These are phyloP conservation scores for Alectura lathami DNA, from an alignment of 2,113 vertebrate species.

Conservation along the genomic window DNA sequence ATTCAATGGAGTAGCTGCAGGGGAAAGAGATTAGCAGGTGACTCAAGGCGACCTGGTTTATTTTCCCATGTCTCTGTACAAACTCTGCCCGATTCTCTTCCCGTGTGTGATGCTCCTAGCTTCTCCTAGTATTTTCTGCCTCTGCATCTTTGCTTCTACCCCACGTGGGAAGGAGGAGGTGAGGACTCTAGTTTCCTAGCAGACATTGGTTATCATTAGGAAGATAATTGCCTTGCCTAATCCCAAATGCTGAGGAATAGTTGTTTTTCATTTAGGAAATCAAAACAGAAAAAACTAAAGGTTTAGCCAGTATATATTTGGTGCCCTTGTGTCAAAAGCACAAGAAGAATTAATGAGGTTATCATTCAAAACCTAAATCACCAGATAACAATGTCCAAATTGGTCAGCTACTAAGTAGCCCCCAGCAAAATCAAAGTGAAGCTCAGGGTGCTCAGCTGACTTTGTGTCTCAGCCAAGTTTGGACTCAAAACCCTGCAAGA, in stretches of 20 bases:
- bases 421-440: neutral
- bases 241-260: neutral
- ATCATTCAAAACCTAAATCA: neutral
- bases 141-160: neutral
- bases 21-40: constrained; percentile 16
- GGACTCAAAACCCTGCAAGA: neutral
- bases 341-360: accelerated
- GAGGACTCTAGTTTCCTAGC: neutral
- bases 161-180: neutral
- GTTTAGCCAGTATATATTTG: neutral
- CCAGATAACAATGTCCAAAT: neutral
- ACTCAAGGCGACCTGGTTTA: neutral
- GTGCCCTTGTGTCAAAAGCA: neutral
- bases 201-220: neutral
- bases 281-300: neutral
- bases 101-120: neutral
- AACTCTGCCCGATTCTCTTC: neutral
- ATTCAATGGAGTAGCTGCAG: constrained; percentile 81
- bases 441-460: neutral
- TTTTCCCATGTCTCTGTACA: neutral
- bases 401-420: neutral
- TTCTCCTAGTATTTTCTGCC: neutral
- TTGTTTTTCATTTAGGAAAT: neutral
- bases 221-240: neutral
- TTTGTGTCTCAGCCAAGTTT: neutral